Base-by-base conservation (phyloP, 2,888 invertebrate species). In the Dynastes grantii region DNA sequence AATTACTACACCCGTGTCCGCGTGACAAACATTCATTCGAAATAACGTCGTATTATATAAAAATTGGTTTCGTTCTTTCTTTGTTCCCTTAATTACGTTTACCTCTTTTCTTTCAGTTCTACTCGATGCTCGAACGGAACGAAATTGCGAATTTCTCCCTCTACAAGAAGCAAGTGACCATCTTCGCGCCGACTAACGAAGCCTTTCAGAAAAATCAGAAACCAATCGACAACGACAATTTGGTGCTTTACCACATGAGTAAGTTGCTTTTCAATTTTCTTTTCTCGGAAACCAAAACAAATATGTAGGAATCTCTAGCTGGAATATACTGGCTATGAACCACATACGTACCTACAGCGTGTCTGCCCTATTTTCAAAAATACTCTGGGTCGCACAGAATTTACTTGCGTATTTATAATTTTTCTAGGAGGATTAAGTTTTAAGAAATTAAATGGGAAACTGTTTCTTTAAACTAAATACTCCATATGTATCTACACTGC, bases 181-280 rank as follows among this genome's bases (percentile, higher is more conserved):
- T 97, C 79, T 97, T 97, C 86, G 97, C 96, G 76, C 97, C 97
- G 9, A 96, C 95, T 81, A 96, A 97, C 89, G 92, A 93, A 83
- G 97, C 97, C 79, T 96, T 97, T 90, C 95, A 95, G 89, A 91
- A 90, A 80, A 92, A 91, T 0, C 91, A 90, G 80, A 89, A 90
- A 85, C 91, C 91, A 78, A 92, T 91, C 81, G 88, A 88, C 76
- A 86, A 87, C 68, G 86, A 87, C 78, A 90, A 90, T 68, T 89
- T 95, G 80, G 93, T 95, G 27, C 92, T 95, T 27, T 96, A 96
- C 86, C 96, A 96, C 87, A 95, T 96, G 89, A 92, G 96, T 96
- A 90, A 95, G 95, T 92, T 84, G 58, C 75, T 65, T 53, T 67
- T 58, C 45, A 63, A 76, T 76, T 8, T 58, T 58, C n/a, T 37